Evolutionary conservation across 2,797 vertebrate genomes (phyloP), one percentile per base, ranked within the genome.

Genomic region (Percopsis omiscomaycus): DNA sequence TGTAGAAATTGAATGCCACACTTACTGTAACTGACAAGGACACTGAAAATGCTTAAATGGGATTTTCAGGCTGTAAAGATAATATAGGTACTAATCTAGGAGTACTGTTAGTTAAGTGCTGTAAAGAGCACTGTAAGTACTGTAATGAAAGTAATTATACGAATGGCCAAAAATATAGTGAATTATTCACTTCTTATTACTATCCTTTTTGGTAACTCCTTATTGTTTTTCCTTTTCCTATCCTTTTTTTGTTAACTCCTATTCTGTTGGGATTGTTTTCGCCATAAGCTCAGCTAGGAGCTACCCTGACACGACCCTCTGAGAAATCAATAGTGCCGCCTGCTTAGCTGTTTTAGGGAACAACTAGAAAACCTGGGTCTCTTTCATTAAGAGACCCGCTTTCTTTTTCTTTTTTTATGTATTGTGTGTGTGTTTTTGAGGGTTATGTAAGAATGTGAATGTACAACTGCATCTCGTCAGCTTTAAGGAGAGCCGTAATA

Each of bases 241-340:
- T 37, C 32, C 6, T 37, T 37, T 37, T 37, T 9, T 37, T 37
- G 32, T 8, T 37, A 16, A 22, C 15, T 57, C 16, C 27, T 5
- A 44, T 47, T 22, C 27, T 63, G 27, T 28, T 37, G 22, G 52
- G 50, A 55, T 13, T 55, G 44, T 55, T 44, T 55, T 44, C 44
- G 32, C 44, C 44, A 56, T 16, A 48, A 14, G 47, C 29, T 59
- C 29, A 46, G 42, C 52, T 55, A 27, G 27, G 45, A 29, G 48
- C 14, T 52, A 48, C 22, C 55, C 44, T 63, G 60, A 30, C 48
- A 27, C 22, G 52, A 47, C 46, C 59, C 54, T 13, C 32, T 32
- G n/a, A 45, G 49, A 32, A 56, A 69, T 53, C 48, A 53, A 42
- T 61, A 56, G 32, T 48, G 55, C 47, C 5, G 14, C 49, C 61